These are phyloP conservation scores for Caradrina clavipalpis DNA, from an alignment of 2,888 invertebrate genomes.

Conservation along the genomic window DNA sequence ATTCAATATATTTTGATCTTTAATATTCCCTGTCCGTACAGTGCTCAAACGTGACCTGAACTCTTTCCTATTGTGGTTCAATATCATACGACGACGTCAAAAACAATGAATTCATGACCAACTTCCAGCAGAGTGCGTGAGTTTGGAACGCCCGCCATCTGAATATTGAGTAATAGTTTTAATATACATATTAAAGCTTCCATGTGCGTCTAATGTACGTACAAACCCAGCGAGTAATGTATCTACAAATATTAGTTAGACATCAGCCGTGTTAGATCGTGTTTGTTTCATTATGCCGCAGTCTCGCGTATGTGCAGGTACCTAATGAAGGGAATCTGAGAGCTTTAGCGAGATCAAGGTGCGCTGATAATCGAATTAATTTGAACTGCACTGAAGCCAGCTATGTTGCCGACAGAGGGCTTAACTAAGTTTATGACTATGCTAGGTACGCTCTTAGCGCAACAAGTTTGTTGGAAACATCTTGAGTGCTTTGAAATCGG, in stretches of 20 bases:
- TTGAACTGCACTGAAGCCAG: conserved; percentile 84
- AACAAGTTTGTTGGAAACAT: conserved; percentile 89
- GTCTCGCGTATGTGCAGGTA: conserved; percentile 67
- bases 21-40: conserved; percentile 84
- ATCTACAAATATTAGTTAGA: conserved; percentile 59
- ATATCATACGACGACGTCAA: conserved; percentile 86
- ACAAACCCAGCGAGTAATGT: conserved; percentile 40
- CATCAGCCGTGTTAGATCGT: conserved; percentile 64
- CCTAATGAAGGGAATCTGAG: conserved; percentile 84
- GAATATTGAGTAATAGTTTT: conserved; percentile 82
- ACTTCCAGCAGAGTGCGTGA: conserved; percentile 82
- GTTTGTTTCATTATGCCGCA: conserved; percentile 75
- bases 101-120: conserved; percentile 89
- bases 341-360: conserved; percentile 86
- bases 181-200: conserved; percentile 65
- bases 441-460: conserved; percentile 86
- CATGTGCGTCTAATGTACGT: conserved; percentile 47
- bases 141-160: conserved; percentile 74
- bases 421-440: conserved; percentile 90
- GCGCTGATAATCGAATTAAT: conserved; percentile 90
- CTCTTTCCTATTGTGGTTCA: conserved; percentile 87
- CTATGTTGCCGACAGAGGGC: conserved; percentile 84
- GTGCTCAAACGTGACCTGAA: conserved; percentile 86
- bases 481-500: conserved; percentile 88
- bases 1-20: conserved; percentile 80